These are phyloP conservation scores for Diplosoma virens DNA, from an alignment of 23 tunicate species.

Conservation along the genomic window DNA sequence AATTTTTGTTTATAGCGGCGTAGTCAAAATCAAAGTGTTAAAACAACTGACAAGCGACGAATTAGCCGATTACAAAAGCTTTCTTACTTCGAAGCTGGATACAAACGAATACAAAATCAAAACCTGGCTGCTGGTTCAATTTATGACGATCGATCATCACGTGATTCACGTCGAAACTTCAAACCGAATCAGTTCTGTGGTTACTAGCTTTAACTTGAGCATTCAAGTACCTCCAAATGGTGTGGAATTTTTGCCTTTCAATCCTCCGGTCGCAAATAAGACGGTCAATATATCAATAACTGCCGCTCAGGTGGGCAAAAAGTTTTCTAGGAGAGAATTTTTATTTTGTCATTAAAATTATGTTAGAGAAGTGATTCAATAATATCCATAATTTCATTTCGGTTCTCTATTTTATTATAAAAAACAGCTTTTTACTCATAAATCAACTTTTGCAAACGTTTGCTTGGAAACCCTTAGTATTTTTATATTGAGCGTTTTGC, in stretches of 20 bases:
- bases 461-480: too few species aligned
- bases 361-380: too few species aligned
- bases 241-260: conserved; percentile 15
- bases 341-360: too few species aligned
- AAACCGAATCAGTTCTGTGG: conserved; percentile 27
- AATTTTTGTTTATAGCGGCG: not conserved
- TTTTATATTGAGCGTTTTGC: too few species aligned
- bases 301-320: conserved; percentile 45
- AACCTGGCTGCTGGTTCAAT: conserved; percentile 26
- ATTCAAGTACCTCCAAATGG: conserved; percentile 21
- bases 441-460: too few species aligned
- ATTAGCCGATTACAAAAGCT: not conserved
- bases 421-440: too few species aligned
- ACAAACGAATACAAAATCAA: not conserved
- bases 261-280: conserved; percentile 61
- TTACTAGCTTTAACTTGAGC: not conserved
- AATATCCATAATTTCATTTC: too few species aligned
- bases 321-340: too few species aligned
- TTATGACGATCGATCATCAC: conserved; percentile 15
- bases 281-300: conserved; percentile 51
- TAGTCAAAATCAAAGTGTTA: conserved; percentile 20
- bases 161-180: not conserved
- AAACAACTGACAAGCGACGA: conserved; percentile 8
- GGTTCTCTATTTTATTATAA: too few species aligned
- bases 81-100: not conserved